These are phyloP conservation scores for Cyclina sinensis DNA, from an alignment of 1,140 invertebrate genomes.

Conservation along the genomic window DNA sequence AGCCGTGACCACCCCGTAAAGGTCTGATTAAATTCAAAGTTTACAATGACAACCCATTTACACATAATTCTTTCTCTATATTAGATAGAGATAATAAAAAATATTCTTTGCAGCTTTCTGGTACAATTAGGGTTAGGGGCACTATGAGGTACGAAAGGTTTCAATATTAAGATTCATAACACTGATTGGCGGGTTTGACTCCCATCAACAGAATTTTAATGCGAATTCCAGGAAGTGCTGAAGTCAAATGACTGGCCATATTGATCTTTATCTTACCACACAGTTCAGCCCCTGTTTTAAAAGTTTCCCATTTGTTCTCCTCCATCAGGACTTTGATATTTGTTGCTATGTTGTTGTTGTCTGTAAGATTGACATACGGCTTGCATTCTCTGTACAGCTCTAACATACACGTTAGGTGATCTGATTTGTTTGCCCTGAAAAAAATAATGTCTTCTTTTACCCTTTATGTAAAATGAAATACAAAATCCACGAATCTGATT, in stretches of 20 bases:
- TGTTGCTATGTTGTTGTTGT: not conserved
- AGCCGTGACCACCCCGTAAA: too few relatives aligned
- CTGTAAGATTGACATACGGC: not conserved
- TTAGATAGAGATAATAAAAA: not conserved
- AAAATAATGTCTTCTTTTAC: not conserved
- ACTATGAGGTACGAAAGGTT: too few relatives aligned
- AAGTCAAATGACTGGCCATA: not conserved
- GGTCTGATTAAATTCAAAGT: too few relatives aligned
- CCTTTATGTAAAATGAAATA: not conserved
- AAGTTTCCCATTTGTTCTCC: not conserved
- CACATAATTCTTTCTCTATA: too few relatives aligned
- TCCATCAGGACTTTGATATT: not conserved
- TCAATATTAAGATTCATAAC: too few relatives aligned
- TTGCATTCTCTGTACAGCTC: not conserved
- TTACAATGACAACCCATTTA: too few relatives aligned
- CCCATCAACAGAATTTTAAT: too few relatives aligned
- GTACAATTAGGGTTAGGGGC: too few relatives aligned
- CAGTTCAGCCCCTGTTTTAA: not conserved
- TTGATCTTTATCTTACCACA: not conserved
- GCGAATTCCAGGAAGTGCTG: too few relatives aligned
- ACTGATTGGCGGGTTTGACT: too few relatives aligned
- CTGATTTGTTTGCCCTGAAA: not conserved
- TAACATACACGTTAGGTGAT: slow-evolving; percentile 1
- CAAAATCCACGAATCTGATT: not conserved
- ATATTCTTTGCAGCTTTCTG: too few relatives aligned